A percentile compares a stretch with the other conserved stretches of the same genome.
Evolutionary conservation across 2,888 invertebrate species (phyloP).

Genomic region (Augiades crinisus): DNA sequence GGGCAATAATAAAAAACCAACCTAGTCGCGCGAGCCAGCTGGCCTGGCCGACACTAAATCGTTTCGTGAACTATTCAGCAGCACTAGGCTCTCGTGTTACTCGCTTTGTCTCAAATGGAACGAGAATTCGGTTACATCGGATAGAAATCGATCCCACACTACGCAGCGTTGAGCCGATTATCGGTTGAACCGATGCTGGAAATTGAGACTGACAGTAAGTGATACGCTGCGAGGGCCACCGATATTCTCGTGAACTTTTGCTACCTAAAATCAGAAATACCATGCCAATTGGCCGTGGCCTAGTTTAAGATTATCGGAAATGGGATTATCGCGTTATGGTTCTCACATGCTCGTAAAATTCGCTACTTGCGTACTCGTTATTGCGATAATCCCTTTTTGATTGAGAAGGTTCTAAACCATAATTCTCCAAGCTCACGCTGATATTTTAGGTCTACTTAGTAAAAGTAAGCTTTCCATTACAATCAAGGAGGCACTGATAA

Average conservation of each 20-base stretch:
- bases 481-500: too few relatives aligned
- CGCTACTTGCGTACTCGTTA: too few relatives aligned
- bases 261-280: too few relatives aligned
- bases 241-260: conserved; percentile 3
- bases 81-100: conserved; percentile 7
- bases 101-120: conserved; percentile 13
- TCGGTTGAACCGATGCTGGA: not conserved
- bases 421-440: too few relatives aligned
- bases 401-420: too few relatives aligned
- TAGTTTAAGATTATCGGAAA: too few relatives aligned
- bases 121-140: conserved; percentile 14
- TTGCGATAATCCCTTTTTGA: too few relatives aligned
- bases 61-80: conserved; percentile 5
- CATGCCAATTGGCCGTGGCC: too few relatives aligned
- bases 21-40: not conserved
- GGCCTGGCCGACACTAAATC: not conserved
- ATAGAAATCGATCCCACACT: conserved; percentile 12
- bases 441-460: too few relatives aligned
- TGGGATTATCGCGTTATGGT: too few relatives aligned
- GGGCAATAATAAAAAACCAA: not conserved
- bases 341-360: too few relatives aligned
- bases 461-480: too few relatives aligned
- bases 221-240: conserved; percentile 2
- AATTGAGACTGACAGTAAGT: conserved; percentile 11
- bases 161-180: conserved; percentile 2